Evolutionary conservation across 2,888 invertebrate species (phyloP).

Genomic region (Syrista parreyssii): DNA sequence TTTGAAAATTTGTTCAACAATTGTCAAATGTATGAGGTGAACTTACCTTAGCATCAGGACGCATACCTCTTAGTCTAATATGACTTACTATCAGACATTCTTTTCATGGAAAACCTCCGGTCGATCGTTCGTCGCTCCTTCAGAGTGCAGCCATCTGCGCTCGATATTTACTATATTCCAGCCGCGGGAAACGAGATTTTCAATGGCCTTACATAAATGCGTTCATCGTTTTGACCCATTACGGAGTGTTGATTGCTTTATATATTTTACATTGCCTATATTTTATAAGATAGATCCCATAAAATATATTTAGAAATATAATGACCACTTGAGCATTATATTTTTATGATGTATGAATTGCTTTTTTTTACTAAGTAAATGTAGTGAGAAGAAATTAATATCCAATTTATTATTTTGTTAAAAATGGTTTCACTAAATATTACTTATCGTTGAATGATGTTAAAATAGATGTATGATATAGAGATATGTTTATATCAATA

Average conservation of each 20-base stretch:
- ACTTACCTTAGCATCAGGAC: neutral
- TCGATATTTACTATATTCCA: constrained; percentile 49
- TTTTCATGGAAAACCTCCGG: constrained; percentile 29
- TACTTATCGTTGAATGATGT: neutral
- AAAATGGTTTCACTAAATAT: neutral
- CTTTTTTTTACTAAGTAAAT: neutral
- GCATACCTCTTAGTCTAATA: neutral
- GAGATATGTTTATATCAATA: neutral
- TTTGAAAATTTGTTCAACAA: neutral
- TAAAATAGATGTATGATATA: neutral
- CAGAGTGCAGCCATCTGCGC: constrained; percentile 49
- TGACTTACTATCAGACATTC: constrained; percentile 42
- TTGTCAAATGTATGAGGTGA: neutral
- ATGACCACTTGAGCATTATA: too few species aligned
- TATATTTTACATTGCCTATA: neutral
- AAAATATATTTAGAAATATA: too few species aligned
- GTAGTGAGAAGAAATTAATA: neutral
- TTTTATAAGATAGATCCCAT: too few species aligned
- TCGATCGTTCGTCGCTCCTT: constrained; percentile 38
- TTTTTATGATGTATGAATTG: too few species aligned
- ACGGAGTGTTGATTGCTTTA: neutral
- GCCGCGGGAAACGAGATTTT: constrained; percentile 47
- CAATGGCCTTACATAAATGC: neutral
- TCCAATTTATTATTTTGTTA: neutral
- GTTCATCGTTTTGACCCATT: neutral